phyloP scores from a whole-genome alignment of 2,888 invertebrate species.

The Sarcophaga variegata region DNA sequence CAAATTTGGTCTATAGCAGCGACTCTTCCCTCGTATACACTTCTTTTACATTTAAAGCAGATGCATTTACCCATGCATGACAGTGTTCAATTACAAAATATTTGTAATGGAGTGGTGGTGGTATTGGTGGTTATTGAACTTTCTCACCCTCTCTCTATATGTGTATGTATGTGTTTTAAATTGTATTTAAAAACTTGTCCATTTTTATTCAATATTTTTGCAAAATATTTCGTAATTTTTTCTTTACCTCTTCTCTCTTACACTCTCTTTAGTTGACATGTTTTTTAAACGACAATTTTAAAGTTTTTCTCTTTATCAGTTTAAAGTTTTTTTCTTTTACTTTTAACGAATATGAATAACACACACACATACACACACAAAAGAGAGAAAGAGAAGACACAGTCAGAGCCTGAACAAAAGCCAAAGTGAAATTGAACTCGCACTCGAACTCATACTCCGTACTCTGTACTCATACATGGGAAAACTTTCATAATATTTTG shows the following conservation, averaged over 20 bases:
- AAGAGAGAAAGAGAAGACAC: neutral
- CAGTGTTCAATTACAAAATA: constrained; percentile 50
- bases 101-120: constrained; percentile 15
- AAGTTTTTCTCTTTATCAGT: constrained; percentile 63
- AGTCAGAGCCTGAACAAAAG: neutral
- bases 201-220: constrained; percentile 31
- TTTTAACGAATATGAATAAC: neutral
- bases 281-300: constrained; percentile 51
- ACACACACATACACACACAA: constrained; percentile 2
- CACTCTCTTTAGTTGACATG: constrained; percentile 31
- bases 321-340: constrained; percentile 43
- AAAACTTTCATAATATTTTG: constrained; percentile 26
- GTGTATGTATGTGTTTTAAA: constrained; percentile 13
- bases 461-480: neutral
- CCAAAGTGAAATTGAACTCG: neutral
- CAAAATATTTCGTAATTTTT: too few relatives aligned
- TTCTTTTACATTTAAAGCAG: neutral
- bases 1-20: too few relatives aligned
- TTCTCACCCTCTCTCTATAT: neutral
- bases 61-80: neutral
- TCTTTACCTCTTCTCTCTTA: neutral
- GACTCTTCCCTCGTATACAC: too few relatives aligned
- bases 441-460: neutral
- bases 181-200: constrained; percentile 60
- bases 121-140: constrained; percentile 58